Conservation (phyloP, 2,888 invertebrate species). For the Rhamnusium bicolor region DNA sequence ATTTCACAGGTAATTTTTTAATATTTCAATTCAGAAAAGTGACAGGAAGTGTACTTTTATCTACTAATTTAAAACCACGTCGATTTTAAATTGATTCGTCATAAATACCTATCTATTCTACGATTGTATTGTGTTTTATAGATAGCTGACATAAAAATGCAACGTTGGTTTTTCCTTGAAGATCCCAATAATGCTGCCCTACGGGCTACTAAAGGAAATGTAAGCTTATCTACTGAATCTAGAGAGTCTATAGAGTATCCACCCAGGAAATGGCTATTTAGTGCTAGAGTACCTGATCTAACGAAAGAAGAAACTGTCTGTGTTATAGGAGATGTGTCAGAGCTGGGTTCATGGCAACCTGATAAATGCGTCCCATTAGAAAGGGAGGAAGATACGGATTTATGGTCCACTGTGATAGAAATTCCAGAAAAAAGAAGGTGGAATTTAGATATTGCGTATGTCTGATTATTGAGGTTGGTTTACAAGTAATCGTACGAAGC, state of each 20-base stretch:
- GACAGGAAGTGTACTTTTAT: slow-evolving; percentile 27
- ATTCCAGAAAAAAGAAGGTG: slow-evolving; percentile 81
- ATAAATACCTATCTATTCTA: too few species aligned
- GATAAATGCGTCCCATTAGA: slow-evolving; percentile 75
- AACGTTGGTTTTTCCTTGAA: slow-evolving; percentile 79
- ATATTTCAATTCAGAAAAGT: slow-evolving; percentile 33
- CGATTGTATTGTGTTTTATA: slow-evolving; percentile 24
- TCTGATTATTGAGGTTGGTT: slow-evolving; percentile 76
- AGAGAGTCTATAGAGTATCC: slow-evolving; percentile 50
- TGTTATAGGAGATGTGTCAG: slow-evolving; percentile 79
- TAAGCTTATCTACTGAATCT: slow-evolving; percentile 40
- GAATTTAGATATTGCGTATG: slow-evolving; percentile 87
- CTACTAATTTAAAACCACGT: slow-evolving; percentile 4
- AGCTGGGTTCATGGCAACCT: slow-evolving; percentile 83
- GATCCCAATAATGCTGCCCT: slow-evolving; percentile 71
- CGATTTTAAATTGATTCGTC: slow-evolving; percentile 18
- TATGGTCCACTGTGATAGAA: slow-evolving; percentile 78
- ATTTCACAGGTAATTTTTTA: slow-evolving; percentile 40
- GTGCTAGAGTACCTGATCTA: slow-evolving; percentile 73
- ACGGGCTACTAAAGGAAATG: slow-evolving; percentile 61
- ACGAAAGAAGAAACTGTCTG: slow-evolving; percentile 78
- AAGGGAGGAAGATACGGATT: slow-evolving; percentile 71
- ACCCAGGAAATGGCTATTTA: slow-evolving; percentile 72
- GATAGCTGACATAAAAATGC: slow-evolving; percentile 70
- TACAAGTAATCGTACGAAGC: slow-evolving; percentile 77